These are phyloP conservation scores for Dryas iulia DNA, from an alignment of 1,140 invertebrate species.

Conservation along the genomic window DNA sequence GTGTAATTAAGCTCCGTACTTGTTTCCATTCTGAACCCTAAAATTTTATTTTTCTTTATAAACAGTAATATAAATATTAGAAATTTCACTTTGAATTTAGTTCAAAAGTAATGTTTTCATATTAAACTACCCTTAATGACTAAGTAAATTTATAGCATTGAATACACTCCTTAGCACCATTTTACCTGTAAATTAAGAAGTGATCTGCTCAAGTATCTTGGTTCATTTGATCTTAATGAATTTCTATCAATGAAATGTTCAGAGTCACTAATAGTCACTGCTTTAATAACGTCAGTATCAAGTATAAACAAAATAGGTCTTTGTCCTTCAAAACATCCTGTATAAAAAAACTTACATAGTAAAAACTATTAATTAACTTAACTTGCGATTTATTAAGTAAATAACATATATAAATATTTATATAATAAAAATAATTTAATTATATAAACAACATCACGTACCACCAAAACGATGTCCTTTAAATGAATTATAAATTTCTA, in stretches of 20 bases:
- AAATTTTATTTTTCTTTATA: constrained; percentile 4
- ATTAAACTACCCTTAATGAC: not conserved
- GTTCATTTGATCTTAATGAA: constrained; percentile 47
- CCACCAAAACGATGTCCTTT: constrained; percentile 74
- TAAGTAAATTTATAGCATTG: not conserved
- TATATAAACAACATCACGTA: constrained; percentile 39
- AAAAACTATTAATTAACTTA: not conserved
- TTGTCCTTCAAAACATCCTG: constrained; percentile 77
- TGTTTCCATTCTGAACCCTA: constrained; percentile 67
- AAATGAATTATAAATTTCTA: constrained; percentile 69
- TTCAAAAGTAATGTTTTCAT: not conserved
- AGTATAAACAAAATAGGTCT: constrained; percentile 66
- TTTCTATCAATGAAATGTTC: constrained; percentile 80
- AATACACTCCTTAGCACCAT: not conserved
- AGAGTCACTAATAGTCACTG: constrained; percentile 81
- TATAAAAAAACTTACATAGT: constrained; percentile 37
- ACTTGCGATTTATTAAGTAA: constrained; percentile 5
- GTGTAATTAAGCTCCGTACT: constrained; percentile 60
- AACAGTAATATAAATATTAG: not conserved
- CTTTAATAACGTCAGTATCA: constrained; percentile 81
- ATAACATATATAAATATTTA: not conserved
- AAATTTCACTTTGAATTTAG: not conserved
- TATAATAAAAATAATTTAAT: not conserved
- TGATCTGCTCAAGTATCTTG: constrained; percentile 54
- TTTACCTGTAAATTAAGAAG: constrained; percentile 59